Base-by-base conservation (phyloP, 92 coral and sea anemone genomes). In the Bergia puertoricense region DNA sequence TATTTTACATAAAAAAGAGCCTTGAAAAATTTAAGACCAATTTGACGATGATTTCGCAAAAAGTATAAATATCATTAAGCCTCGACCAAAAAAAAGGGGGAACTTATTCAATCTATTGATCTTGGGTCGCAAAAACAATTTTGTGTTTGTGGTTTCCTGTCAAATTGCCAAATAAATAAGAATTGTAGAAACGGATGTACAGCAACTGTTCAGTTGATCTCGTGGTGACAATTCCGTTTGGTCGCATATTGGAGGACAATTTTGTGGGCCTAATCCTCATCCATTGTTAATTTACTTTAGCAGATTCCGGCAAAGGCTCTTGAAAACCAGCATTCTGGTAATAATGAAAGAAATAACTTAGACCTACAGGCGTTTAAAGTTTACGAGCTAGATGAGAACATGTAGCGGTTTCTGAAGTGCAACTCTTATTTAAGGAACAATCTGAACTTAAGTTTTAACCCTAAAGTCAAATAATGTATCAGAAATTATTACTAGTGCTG, bases 181-280 rank as follows among this genome's bases (percentile, higher is more conserved):
- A 76, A 36, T 6, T 74, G 2, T 16, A 39, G 77, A 43, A 74
- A 37, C 18, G n/a, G n/a, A 38, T 74, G 46, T 13, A 74, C 5
- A 42, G 23, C 80, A 76, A 76, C 54, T 76, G 80, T 76, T 41
- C 30, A n/a, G 30, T 62, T 76, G 80, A 76, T 42, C 54, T 76
- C 54, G 23, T 11, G 80, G 41, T 42, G 23, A 42, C n/a, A 76
- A 40, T 16, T 74, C 30, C 40, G 43, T 38, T 74, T 38, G 22
- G 23, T 74, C 48, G 45, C n/a, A 41, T 72, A 76, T 76, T 39
- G 5, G 16, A 74, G 43, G 36, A 76, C 44, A 39, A 22, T 16
- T 75, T 75, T 5, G 15, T 74, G 30, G 11, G 46, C 23, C n/a
- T 0, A 41, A 75, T 37, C 46, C 6, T 75, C 79, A 39, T 75